Evolutionary conservation across 2,113 vertebrate genomes (phyloP).

Genomic region (Plectropomus leopardus): DNA sequence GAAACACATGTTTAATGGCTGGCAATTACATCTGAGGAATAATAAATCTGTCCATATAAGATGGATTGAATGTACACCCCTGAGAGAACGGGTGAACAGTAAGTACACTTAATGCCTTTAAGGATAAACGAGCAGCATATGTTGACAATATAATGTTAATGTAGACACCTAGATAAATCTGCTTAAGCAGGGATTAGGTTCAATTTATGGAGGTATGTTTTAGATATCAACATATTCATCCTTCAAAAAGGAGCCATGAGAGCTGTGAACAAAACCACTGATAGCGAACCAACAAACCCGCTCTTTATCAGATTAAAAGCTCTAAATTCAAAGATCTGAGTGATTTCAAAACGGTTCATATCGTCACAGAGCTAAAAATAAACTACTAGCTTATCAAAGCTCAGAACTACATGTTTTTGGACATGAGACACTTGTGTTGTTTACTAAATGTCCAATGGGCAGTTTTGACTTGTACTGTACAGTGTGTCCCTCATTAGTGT

Average conservation of each 20-base stretch:
- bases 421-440: no score
- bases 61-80: slow-evolving; percentile 11
- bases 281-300: no score
- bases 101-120: slow-evolving; percentile 31
- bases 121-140: slow-evolving; percentile 59
- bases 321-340: no score
- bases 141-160: slow-evolving; percentile 64
- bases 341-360: no score
- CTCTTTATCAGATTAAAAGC: no score
- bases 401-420: no score
- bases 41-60: slow-evolving; percentile 26
- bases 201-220: slow-evolving; percentile 25
- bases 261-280: no score
- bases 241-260: no score
- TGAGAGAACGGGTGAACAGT: slow-evolving; percentile 24
- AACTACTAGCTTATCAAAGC: no score
- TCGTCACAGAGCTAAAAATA: no score
- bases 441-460: no score
- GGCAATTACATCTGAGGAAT: slow-evolving; percentile 11
- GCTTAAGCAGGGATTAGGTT: slow-evolving; percentile 50
- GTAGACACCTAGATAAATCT: slow-evolving; percentile 64
- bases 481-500: slow-evolving; percentile 10
- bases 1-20: slow-evolving; percentile 37
- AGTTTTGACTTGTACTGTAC: not conserved
- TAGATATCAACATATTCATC: not conserved